Conservation (phyloP, 1,140 invertebrate genomes). For the Hestina assimilis region DNA sequence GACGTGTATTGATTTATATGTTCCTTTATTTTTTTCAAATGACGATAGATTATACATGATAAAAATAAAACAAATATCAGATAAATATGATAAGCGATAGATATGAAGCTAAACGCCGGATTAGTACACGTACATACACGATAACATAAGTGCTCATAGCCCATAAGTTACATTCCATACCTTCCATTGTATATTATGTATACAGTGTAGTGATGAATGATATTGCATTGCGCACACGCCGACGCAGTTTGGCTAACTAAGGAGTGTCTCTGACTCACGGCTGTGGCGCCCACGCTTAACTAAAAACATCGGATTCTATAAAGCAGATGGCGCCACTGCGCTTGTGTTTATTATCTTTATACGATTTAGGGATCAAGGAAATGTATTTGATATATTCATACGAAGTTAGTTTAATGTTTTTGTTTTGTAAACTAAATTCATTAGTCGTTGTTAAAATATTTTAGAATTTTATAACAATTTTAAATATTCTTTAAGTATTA, state of each 20-base stretch:
- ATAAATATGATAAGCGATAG: conserved; percentile 14
- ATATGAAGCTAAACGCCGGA: conserved; percentile 17
- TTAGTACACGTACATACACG: conserved; percentile 6
- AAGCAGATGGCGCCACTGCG: conserved; percentile 48
- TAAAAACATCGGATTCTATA: conserved; percentile 43
- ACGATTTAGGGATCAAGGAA: conserved; percentile 1
- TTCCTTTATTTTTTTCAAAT: neutral
- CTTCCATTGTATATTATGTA: conserved; percentile 16
- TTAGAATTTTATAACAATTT: neutral
- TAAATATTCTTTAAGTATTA: neutral
- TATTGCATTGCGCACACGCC: conserved; percentile 33
- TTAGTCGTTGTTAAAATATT: neutral
- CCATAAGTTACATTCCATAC: conserved; percentile 8
- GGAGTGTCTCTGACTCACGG: conserved; percentile 60
- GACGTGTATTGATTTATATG: neutral
- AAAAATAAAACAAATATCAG: conserved; percentile 11
- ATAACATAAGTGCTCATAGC: neutral
- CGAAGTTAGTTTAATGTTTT: neutral
- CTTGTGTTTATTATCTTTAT: conserved; percentile 11
- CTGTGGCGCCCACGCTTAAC: conserved; percentile 55
- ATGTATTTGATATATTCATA: neutral
- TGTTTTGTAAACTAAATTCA: neutral
- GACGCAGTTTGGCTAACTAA: conserved; percentile 45
- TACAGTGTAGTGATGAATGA: conserved; percentile 33
- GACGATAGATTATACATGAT: neutral